These are phyloP conservation scores for Drosophila tropicalis DNA, from an alignment of 1,140 invertebrate genomes.

Conservation along the genomic window DNA sequence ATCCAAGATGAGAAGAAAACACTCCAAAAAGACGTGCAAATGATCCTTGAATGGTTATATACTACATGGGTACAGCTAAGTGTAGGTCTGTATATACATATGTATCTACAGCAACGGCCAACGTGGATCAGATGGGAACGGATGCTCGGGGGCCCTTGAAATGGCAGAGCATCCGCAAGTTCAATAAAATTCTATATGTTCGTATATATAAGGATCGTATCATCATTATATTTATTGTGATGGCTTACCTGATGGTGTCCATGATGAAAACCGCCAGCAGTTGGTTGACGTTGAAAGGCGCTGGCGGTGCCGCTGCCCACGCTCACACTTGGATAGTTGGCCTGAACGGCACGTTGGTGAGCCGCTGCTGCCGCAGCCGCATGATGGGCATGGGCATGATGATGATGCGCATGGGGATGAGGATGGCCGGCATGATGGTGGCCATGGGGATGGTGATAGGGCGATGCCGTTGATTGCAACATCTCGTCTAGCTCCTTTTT, in stretches of 20 bases:
- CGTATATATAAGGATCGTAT: slow-evolving; percentile 38
- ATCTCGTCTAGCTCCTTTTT: slow-evolving; percentile 82
- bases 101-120: slow-evolving; percentile 23
- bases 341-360: slow-evolving; percentile 59
- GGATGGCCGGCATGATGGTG: slow-evolving; percentile 46
- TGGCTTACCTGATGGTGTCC: slow-evolving; percentile 80
- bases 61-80: slow-evolving; percentile 12
- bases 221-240: slow-evolving; percentile 33
- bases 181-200: slow-evolving; percentile 1
- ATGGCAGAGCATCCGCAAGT: slow-evolving; percentile 49
- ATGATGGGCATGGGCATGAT: slow-evolving; percentile 61
- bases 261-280: slow-evolving; percentile 76
- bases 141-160: slow-evolving; percentile 21
- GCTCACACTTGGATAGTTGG: slow-evolving; percentile 47
- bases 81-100: slow-evolving; percentile 16
- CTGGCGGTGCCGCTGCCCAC: slow-evolving; percentile 73
- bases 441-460: slow-evolving; percentile 63
- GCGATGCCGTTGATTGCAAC: slow-evolving; percentile 79
- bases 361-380: slow-evolving; percentile 47
- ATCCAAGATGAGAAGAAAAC: slow-evolving; percentile 44
- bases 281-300: slow-evolving; percentile 77
- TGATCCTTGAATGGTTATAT: slow-evolving; percentile 68
- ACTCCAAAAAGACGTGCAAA: slow-evolving; percentile 54
- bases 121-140: not conserved
- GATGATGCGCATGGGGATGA: slow-evolving; percentile 47